Evolutionary conservation across 2,113 vertebrate species (phyloP), one percentile per base, ranked within the genome.

Genomic region (Alaudala cheleensis): DNA sequence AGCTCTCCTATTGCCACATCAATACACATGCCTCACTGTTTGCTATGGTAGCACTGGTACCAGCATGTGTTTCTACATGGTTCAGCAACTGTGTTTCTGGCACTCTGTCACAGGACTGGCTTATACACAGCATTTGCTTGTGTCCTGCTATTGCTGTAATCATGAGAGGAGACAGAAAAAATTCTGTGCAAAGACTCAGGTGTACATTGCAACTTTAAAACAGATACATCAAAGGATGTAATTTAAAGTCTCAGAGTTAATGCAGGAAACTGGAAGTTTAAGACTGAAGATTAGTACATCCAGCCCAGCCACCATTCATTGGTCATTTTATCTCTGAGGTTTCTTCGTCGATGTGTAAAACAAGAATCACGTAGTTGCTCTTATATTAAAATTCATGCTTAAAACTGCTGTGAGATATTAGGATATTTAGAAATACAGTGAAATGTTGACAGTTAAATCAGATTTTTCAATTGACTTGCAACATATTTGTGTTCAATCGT

Each of bases 1-100:
- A 95, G 90, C 42, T 95, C 72, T 90, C 39, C 84, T 94, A 62
- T 78, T 90, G 93, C 90, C n/a, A 62, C 82, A 83, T 92, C 90
- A 74, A 82, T 95, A 74, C 14, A 5, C 72, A 88, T 92, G 82
- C 60, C 31, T 87, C 19, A 14, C 62, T 54, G 21, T 67, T 42
- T 70, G 20, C 67, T 78, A 2, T 25, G 44, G 64, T 62, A 64
- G 61, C 19, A 44, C 47, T 81, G 66, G 42, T 70, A 77, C 50
- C 56, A 81, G 67, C 60, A 66, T 69, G 1, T 47, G 17, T 73
- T 94, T 81, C 58, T 77, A 1, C 24, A 13, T 61, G 40, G 37
- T 86, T 84, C 61, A 89, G 45, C 70, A 91, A 14, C 49, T 85
- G 16, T 47, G 25, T 92, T 69, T 94, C 64, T 90, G 47, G 24